Conservation (phyloP, 1,140 invertebrate species). For the Plodia interpunctella region DNA sequence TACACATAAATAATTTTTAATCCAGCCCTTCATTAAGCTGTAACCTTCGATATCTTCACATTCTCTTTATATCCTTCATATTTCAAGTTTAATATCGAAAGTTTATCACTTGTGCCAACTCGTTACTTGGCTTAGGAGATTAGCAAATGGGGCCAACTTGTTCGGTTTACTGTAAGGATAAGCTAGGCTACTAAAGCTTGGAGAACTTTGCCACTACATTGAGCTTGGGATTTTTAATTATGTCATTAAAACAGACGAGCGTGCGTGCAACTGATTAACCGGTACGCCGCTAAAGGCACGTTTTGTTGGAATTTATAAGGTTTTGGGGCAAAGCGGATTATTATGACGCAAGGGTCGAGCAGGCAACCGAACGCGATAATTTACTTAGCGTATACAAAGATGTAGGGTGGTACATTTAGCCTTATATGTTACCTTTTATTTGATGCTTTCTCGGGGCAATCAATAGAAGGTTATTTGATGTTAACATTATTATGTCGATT, state of each 20-base stretch:
- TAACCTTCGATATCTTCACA: neutral
- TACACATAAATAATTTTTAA: neutral
- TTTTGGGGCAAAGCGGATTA: slow-evolving; percentile 17
- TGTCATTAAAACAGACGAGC: slow-evolving; percentile 56
- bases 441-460: too few relatives aligned
- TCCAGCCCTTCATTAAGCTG: neutral
- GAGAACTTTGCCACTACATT: slow-evolving; percentile 41
- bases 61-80: neutral
- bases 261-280: slow-evolving; percentile 60
- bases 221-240: slow-evolving; percentile 66
- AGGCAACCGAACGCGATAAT: neutral
- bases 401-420: too few relatives aligned
- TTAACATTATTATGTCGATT: too few relatives aligned
- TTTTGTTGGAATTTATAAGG: slow-evolving; percentile 55
- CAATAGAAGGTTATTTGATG: too few relatives aligned
- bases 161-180: slow-evolving; percentile 51
- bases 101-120: slow-evolving; percentile 47
- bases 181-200: slow-evolving; percentile 38
- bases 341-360: slow-evolving; percentile 4
- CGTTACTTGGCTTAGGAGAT: slow-evolving; percentile 57
- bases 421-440: too few relatives aligned
- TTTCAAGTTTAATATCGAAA: slow-evolving; percentile 21
- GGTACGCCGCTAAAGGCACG: slow-evolving; percentile 47
- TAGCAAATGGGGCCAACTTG: slow-evolving; percentile 52
- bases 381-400: slow-evolving; percentile 1